phyloP scores from a whole-genome alignment of 2,113 vertebrate genomes.

The Syngnathus floridae region DNA sequence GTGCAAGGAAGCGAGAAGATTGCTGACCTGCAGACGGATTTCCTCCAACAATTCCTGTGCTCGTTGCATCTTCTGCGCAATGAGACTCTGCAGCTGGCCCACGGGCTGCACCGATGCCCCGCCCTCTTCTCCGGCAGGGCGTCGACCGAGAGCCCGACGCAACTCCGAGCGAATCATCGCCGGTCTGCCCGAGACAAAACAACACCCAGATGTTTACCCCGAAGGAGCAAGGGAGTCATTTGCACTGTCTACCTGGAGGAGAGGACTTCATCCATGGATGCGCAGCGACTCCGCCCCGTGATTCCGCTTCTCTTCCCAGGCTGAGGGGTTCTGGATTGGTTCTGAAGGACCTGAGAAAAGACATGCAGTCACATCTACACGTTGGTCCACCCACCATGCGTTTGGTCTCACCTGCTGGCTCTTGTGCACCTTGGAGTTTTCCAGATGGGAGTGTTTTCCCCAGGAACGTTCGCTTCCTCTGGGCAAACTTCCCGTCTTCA shows the following conservation, averaged over 20 bases:
- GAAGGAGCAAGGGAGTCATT: background rate
- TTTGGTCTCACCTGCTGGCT: slow-evolving; percentile 23
- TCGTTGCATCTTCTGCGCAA: slow-evolving; percentile 87
- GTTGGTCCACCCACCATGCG: background rate
- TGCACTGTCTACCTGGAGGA: slow-evolving; percentile 47
- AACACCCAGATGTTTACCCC: too few species aligned
- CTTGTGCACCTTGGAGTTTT: slow-evolving; percentile 58
- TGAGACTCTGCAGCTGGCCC: slow-evolving; percentile 83
- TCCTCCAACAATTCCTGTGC: slow-evolving; percentile 91
- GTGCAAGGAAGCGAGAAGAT: background rate
- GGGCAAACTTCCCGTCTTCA: slow-evolving; percentile 70
- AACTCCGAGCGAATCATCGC: slow-evolving; percentile 49
- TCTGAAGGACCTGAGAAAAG: slow-evolving; percentile 49
- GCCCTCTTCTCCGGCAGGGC: slow-evolving; percentile 66
- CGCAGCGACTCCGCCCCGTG: slow-evolving; percentile 80
- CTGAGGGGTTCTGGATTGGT: slow-evolving; percentile 78
- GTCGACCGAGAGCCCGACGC: slow-evolving; percentile 37
- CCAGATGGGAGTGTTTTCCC: slow-evolving; percentile 52
- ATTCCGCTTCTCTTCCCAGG: slow-evolving; percentile 76
- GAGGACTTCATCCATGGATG: slow-evolving; percentile 88
- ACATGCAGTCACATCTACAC: background rate
- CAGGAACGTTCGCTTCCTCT: slow-evolving; percentile 61
- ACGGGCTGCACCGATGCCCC: slow-evolving; percentile 59
- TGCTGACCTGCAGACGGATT: slow-evolving; percentile 73
- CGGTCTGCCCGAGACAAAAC: slow-evolving; percentile 25